Percentiles rank a stretch among this genome's conserved stretches.
Evolutionary conservation across 2,797 vertebrate genomes (phyloP).

Genomic region (Poliocrania exsul): DNA sequence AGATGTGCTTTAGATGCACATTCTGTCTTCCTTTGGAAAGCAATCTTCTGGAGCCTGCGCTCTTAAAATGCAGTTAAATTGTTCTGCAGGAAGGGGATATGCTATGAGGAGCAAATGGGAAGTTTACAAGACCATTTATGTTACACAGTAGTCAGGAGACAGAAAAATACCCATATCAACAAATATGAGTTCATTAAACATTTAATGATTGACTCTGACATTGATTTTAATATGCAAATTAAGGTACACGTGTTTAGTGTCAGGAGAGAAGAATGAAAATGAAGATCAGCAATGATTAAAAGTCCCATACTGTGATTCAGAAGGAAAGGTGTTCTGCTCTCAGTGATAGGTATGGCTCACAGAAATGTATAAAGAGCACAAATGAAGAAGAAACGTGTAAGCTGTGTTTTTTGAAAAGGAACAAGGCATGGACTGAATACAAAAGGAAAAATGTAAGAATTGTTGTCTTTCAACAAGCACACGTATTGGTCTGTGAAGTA

Average conservation of each 20-base stretch:
- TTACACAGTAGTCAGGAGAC: slow-evolving; percentile 2
- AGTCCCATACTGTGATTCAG: background rate
- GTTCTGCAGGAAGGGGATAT: background rate
- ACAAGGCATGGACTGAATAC: background rate
- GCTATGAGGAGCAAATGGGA: background rate
- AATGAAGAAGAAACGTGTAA: background rate
- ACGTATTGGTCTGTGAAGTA: background rate
- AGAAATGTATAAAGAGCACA: background rate
- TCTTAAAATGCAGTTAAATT: slow-evolving; percentile 27
- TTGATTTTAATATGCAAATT: slow-evolving; percentile 39
- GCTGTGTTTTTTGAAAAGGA: slow-evolving; percentile 20
- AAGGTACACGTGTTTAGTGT: background rate
- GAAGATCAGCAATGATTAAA: background rate
- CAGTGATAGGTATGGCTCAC: background rate
- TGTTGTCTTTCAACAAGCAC: background rate
- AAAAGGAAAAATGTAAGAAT: background rate
- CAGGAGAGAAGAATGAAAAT: slow-evolving; percentile 5
- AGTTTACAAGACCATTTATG: slow-evolving; percentile 11
- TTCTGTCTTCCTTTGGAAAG: slow-evolving; percentile 34
- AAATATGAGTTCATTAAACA: slow-evolving; percentile 20
- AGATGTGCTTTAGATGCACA: background rate
- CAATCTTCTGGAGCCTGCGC: background rate
- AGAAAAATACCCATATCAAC: background rate
- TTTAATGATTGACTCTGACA: slow-evolving; percentile 30
- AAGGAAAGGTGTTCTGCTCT: slow-evolving; percentile 23